Percentiles rank a stretch among this genome's conserved stretches.
Conservation (phyloP, 2,888 invertebrate species). For the Cacoxenus indagator region DNA sequence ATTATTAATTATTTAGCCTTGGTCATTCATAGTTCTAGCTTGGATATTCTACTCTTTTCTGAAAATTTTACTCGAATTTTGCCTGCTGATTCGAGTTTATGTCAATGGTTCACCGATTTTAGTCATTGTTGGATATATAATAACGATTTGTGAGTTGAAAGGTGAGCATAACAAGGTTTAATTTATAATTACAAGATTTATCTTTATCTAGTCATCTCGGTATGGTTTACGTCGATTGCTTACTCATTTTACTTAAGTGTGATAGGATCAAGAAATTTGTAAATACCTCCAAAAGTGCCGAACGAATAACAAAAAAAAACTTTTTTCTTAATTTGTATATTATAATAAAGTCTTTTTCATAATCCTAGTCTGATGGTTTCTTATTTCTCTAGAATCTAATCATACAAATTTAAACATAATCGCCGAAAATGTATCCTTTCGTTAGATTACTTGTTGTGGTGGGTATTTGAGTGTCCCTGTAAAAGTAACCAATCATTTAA, state of each 20-base stretch:
- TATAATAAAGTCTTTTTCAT: neutral
- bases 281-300: too few species aligned
- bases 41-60: neutral
- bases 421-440: conserved; percentile 64
- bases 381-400: neutral
- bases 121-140: neutral
- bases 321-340: neutral
- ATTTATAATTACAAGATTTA: neutral
- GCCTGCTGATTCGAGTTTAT: neutral
- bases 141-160: neutral
- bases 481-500: conserved; percentile 27
- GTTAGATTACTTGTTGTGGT: conserved; percentile 65
- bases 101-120: neutral
- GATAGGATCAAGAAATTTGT: too few species aligned
- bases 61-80: neutral
- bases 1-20: neutral
- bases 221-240: conserved; percentile 41
- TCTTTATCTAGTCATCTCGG: conserved; percentile 25
- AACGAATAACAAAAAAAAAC: neutral
- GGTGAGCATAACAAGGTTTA: neutral
- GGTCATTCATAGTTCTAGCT: neutral
- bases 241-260: conserved; percentile 35
- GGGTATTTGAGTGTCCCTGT: conserved; percentile 65
- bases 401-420: conserved; percentile 49
- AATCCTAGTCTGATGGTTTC: neutral